phyloP scores from a whole-genome alignment of 2,113 vertebrate species.

The Tapirus terrestris region DNA sequence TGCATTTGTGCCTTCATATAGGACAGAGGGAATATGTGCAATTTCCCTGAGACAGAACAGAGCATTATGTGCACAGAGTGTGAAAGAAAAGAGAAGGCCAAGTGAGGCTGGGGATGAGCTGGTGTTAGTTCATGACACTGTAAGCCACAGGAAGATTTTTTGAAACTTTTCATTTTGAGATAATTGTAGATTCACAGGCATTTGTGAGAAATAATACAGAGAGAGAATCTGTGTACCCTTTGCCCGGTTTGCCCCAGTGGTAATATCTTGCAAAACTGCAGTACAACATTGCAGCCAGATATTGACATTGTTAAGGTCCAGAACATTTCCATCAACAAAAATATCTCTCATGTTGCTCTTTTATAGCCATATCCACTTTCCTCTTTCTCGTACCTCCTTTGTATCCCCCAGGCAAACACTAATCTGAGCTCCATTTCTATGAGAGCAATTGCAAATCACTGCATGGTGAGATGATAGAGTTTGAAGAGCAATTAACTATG shows the following conservation, averaged over 20 bases:
- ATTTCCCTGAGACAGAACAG: not conserved
- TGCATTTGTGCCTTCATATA: not conserved
- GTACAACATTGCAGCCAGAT: not conserved
- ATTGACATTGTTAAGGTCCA: not conserved
- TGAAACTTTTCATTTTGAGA: not conserved
- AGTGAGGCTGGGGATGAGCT: not conserved
- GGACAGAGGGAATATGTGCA: not conserved
- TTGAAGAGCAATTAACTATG: not conserved
- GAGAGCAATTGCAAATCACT: not conserved
- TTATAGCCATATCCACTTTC: not conserved
- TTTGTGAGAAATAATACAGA: not conserved
- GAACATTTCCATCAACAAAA: not conserved
- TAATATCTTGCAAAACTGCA: not conserved
- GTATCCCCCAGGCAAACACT: not conserved
- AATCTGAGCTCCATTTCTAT: not conserved
- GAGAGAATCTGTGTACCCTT: not conserved
- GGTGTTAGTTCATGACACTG: not conserved
- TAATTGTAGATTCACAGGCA: not conserved
- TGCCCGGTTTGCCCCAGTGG: not conserved
- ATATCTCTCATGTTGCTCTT: not conserved
- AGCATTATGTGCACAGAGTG: not conserved
- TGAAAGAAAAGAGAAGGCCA: not conserved
- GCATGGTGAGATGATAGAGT: not conserved
- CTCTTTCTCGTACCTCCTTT: not conserved
- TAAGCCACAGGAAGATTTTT: not conserved